Conservation (phyloP, 2,797 vertebrate species). For the Knipowitschia caucasica region DNA sequence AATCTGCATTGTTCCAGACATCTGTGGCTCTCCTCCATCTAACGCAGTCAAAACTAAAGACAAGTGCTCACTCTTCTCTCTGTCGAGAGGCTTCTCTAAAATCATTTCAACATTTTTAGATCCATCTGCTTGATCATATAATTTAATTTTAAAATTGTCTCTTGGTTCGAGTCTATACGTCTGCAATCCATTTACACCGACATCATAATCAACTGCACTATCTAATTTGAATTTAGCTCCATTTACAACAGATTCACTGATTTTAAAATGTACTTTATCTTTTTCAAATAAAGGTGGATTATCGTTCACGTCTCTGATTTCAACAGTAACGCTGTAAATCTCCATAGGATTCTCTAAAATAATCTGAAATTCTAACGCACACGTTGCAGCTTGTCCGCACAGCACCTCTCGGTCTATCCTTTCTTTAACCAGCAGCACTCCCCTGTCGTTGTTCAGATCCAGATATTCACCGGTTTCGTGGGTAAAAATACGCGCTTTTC, state of each 20-base stretch:
- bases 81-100: constrained; percentile 49
- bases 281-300: constrained; percentile 62
- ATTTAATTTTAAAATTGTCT: constrained; percentile 54
- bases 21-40: constrained; percentile 59
- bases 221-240: constrained; percentile 31
- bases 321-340: constrained; percentile 60
- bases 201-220: constrained; percentile 39
- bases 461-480: constrained; percentile 63
- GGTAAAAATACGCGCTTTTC: constrained; percentile 49
- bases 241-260: constrained; percentile 42
- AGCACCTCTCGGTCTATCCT: constrained; percentile 77
- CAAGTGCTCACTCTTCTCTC: constrained; percentile 48
- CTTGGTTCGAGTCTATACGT: constrained; percentile 38
- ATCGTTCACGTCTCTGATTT: constrained; percentile 72
- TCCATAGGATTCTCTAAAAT: constrained; percentile 72
- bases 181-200: constrained; percentile 37
- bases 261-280: constrained; percentile 42
- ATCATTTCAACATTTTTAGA: constrained; percentile 59
- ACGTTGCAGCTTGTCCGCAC: constrained; percentile 63
- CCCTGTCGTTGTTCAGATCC: constrained; percentile 73
- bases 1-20: constrained; percentile 52
- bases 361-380: constrained; percentile 58
- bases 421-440: constrained; percentile 76
- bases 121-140: constrained; percentile 35
- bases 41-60: constrained; percentile 49